Conservation (phyloP, 2,113 vertebrate species). For the Paramormyrops kingsleyae region DNA sequence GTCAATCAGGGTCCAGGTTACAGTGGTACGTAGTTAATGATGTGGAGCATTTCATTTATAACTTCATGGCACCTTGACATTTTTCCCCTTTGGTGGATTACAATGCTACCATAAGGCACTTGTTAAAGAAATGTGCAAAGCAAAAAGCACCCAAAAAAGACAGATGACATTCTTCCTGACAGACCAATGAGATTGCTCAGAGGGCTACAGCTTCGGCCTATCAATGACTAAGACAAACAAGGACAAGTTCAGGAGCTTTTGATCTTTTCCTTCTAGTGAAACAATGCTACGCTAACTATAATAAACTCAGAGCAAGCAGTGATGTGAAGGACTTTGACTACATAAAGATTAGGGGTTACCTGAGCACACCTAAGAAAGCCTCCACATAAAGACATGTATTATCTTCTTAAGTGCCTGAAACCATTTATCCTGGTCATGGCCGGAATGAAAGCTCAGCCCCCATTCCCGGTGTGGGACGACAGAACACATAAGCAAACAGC, state of each 20-base stretch:
- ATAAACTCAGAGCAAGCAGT: conserved; percentile 28
- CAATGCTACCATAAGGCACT: background rate
- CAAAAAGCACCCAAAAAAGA: background rate
- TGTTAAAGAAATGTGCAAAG: background rate
- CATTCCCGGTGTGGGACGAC: background rate
- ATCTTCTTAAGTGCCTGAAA: background rate
- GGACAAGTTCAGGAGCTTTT: conserved; percentile 26
- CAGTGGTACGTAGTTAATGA: background rate
- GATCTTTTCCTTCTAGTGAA: conserved; percentile 14
- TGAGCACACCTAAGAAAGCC: background rate
- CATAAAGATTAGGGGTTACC: background rate
- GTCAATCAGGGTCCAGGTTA: background rate
- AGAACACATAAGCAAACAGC: background rate
- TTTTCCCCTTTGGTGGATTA: background rate
- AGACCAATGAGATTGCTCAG: background rate
- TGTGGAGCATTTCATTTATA: background rate
- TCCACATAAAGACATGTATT: background rate
- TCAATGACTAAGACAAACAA: conserved; percentile 23
- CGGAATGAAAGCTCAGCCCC: background rate
- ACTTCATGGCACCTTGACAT: background rate
- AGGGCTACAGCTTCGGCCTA: background rate
- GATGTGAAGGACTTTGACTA: background rate
- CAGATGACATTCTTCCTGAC: background rate
- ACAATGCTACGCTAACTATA: conserved; percentile 31
- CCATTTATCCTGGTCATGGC: background rate